Conservation (phyloP, 2,797 vertebrate species). For the Chanos chanos region DNA sequence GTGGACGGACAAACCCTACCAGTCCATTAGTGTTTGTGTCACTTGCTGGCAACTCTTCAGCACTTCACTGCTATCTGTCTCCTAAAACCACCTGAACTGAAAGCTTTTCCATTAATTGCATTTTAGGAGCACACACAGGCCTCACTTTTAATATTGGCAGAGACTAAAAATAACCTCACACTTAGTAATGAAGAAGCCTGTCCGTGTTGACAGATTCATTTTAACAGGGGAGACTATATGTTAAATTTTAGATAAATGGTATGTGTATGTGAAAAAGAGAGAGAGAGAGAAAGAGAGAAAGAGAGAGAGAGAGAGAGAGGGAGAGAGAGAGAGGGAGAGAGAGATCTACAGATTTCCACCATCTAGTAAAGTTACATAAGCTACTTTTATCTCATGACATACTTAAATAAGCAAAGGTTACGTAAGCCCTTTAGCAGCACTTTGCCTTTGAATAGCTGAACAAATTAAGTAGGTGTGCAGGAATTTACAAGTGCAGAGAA, state of each 20-base stretch:
- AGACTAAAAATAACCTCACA: not conserved
- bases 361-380: slow-evolving; percentile 77
- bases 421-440: slow-evolving; percentile 67
- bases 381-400: slow-evolving; percentile 71
- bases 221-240: slow-evolving; percentile 25
- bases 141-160: not conserved
- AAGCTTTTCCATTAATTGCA: no score
- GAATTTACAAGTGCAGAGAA: slow-evolving; percentile 70
- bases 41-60: no score
- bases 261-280: no score
- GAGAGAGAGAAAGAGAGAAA: no score
- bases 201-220: not conserved
- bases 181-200: not conserved
- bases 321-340: no score
- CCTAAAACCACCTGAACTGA: no score
- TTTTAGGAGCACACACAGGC: no score
- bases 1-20: slow-evolving; percentile 1
- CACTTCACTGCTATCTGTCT: not conserved
- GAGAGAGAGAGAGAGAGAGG: no score
- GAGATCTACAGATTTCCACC: slow-evolving; percentile 63
- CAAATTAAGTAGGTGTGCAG: slow-evolving; percentile 71
- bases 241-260: slow-evolving; percentile 62
- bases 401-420: slow-evolving; percentile 77
- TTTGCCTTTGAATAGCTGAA: slow-evolving; percentile 63
- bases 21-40: no score